phyloP scores from a whole-genome alignment of 2,888 invertebrate genomes.

The Atrina japonica region DNA sequence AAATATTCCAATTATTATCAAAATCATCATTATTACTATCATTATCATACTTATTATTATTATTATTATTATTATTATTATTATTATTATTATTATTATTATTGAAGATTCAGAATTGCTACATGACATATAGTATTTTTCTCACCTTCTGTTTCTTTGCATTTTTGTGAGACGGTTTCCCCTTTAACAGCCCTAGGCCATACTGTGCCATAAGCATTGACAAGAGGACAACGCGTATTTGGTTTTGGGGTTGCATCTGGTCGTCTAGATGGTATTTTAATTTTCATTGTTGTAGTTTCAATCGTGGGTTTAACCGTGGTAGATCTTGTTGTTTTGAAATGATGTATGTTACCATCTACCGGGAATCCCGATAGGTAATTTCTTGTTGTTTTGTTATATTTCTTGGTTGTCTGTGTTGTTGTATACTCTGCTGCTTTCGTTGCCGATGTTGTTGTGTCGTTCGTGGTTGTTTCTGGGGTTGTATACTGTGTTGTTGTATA shows the following conservation, averaged over 20 bases:
- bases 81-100: no score
- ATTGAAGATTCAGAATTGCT: no score
- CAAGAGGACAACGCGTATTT: constrained; percentile 51
- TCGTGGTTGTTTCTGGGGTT: constrained; percentile 1
- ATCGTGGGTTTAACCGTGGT: not conserved
- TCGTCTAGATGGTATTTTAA: not conserved
- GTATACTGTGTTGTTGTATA: not conserved
- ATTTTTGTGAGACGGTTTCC: constrained; percentile 15
- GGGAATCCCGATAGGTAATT: no score
- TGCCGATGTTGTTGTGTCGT: not conserved
- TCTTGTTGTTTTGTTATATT: not conserved
- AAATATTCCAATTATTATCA: not conserved
- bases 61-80: no score
- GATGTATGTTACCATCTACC: no score
- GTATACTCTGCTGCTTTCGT: not conserved
- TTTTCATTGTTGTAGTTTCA: not conserved
- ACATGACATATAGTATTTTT: no score
- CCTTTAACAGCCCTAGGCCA: constrained; percentile 48
- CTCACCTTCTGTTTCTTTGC: constrained; percentile 29
- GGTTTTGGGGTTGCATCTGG: constrained; percentile 21
- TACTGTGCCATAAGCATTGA: constrained; percentile 49
- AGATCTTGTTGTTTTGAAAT: not conserved
- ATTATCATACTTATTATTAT: no score
- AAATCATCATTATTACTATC: no score
- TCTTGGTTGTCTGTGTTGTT: not conserved